phyloP scores from a whole-genome alignment of 2,113 vertebrate species.

The Serinus canaria region DNA sequence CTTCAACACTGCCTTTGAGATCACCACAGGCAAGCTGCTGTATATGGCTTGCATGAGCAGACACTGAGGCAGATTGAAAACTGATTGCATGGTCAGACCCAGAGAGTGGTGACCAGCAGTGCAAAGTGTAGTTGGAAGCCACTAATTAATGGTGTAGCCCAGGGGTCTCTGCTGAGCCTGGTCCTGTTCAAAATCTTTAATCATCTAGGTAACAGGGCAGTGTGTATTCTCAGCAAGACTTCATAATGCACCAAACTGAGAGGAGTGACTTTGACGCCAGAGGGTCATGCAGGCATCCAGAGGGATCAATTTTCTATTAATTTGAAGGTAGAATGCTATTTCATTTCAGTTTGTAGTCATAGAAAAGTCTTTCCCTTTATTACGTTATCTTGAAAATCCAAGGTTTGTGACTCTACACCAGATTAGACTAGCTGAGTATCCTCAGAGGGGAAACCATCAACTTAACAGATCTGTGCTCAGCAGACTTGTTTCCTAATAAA shows the following conservation, averaged over 20 bases:
- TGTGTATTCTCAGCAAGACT: neutral
- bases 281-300: neutral
- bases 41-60: neutral
- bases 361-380: neutral
- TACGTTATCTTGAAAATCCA: neutral
- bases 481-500: neutral
- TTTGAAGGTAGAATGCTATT: neutral
- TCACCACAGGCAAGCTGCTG: neutral
- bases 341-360: neutral
- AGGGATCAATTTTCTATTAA: neutral
- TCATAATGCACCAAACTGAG: neutral
- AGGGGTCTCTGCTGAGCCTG: neutral
- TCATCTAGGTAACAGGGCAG: neutral
- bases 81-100: neutral
- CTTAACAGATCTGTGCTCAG: neutral
- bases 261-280: neutral
- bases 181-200: neutral
- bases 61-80: neutral
- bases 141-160: neutral
- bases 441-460: neutral
- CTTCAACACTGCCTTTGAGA: neutral
- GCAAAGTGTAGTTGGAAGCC: neutral
- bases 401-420: neutral
- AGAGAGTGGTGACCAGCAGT: neutral
- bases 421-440: neutral